Base-by-base conservation (phyloP, 2,113 vertebrate species). In the Paratilapia polleni region DNA sequence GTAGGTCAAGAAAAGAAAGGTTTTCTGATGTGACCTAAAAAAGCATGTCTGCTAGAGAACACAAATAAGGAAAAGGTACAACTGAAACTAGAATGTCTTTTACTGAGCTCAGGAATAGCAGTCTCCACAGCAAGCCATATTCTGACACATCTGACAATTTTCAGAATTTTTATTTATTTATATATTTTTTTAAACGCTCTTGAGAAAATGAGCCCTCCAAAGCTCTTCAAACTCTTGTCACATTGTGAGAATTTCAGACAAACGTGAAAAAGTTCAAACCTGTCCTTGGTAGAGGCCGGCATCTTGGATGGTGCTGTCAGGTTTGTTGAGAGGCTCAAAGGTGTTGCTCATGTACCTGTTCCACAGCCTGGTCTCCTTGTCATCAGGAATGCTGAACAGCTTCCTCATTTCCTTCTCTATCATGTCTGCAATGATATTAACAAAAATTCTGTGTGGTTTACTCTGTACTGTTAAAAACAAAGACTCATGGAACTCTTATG, bases 281-380 rank as follows among this genome's bases (percentile, higher is more conserved):
- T 99, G 98, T 93, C 98, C 98, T 91, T 99, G 98, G 92, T 99
- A 99, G 89, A 99, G 97, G 68, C 98, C 98, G 66, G 98, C 98
- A 79, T 99, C 98, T 87, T 99, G 98, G 91, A 99, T 99, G 86
- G 98, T 99, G 96, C 98, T 99, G 91, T 99, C 98, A 8, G 97
- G 98, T 90, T 99, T 99, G 96, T 97, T 99, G 88, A 99, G 94
- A 76, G 98, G 98, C 95, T 99, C 98, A 88, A 99, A 99, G 79
- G 98, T 99, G 95, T 99, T 99, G 97, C 97, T 99, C 98, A 99
- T 99, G 93, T 99, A 99, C 94, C 98, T 97, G 95, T 99, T 99
- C 98, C 98, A 99, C 93, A 99, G 93, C 92, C 98, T 96, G 91
- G 98, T 99, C 94, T 99, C 98, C 94, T 97, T 98, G 94, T 99